Evolutionary conservation across 2,113 vertebrate species (phyloP), one percentile per base, ranked within the genome.

Genomic region (Vidua chalybeata): DNA sequence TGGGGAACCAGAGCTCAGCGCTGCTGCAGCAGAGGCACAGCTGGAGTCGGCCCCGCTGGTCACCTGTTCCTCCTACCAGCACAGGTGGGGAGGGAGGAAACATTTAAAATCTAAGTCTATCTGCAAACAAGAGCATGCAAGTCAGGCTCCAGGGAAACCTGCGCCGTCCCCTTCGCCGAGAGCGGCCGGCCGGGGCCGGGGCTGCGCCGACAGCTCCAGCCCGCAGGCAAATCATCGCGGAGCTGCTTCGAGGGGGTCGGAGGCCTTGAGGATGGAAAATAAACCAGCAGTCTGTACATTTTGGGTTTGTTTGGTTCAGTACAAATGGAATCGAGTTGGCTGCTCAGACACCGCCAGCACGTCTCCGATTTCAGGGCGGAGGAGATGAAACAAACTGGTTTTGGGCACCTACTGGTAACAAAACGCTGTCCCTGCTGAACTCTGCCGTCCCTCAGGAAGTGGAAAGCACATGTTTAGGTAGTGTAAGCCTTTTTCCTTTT

Each of bases 381-480:
- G 95, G 91, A 97, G 97, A 96, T 88, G 93, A 89, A 95, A 81
- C 95, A 35, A 94, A 96, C 84, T 78, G 13, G 89, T 62, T 92
- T 67, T 64, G 95, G 89, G 93, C 94, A 97, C 97, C 96, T 95
- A 68, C 39, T 8, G 93, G 84, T 79, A 89, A 95, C 73, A 87
- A 80, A 97, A 73, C 55, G 71, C 83, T 41, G 77, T 91, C 96
- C 96, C 96, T 97, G 97, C 97, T 96, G 84, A 89, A 61, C 80
- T 90, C 62, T 80, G 97, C 95, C 97, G 91, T 97, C 97, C 97
- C 97, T 98, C 97, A 97, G 95, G 97, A 98, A 98, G 98, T 97
- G 98, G 98, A 98, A 98, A 98, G 98, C 98, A 98, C 97, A 98
- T 98, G 96, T 97, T 97, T 97, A 98, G 98, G 98, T 98, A 98